Evolutionary conservation across 2,113 vertebrate genomes (phyloP), one percentile per base, ranked within the genome.

Genomic region (Anarhynchus alexandrinus): DNA sequence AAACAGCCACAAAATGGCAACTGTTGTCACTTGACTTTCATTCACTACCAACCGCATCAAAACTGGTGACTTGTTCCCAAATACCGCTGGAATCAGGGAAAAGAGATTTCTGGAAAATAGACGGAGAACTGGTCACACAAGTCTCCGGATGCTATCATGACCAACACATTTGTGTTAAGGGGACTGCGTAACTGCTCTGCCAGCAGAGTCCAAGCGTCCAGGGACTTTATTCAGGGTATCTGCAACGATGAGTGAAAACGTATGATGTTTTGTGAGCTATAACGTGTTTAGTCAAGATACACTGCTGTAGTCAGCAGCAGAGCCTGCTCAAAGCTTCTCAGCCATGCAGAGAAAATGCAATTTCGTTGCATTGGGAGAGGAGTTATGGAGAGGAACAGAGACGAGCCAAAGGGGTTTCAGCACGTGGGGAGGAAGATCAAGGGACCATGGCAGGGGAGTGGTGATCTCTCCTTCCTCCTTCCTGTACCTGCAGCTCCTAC

Each of bases 241-340:
- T 47, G 42, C 93, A 90, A 43, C 1, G 42, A 7, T 57, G 91
- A 96, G 57, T 0, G 26, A 71, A 94, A 96, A 90, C 79, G 0
- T 96, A 92, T 34, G 85, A 90, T 88, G 79, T 66, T 96, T 93
- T 95, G 92, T 90, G 94, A 94, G 88, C 88, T 94, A 74, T 91
- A 93, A 79, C 30, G 0, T 30, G 58, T 74, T 88, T 55, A 81
- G 79, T 62, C 90, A 96, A 81, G 94, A 93, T 36, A 70, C 76
- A 81, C 45, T 91, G 76, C 80, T 78, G 64, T 54, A 86, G 51
- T 86, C 51, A 19, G 91, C 91, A 88, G 69, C 80, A 86, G 14
- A 88, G 57, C 51, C 91, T 64, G 69, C 81, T 92, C 69, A 89
- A 51, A 92, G 55, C 73, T 89, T 61, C 77, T 91, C 93, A 94